Base-by-base conservation (phyloP, 2,113 vertebrate genomes). In the Triplophysa rosa region DNA sequence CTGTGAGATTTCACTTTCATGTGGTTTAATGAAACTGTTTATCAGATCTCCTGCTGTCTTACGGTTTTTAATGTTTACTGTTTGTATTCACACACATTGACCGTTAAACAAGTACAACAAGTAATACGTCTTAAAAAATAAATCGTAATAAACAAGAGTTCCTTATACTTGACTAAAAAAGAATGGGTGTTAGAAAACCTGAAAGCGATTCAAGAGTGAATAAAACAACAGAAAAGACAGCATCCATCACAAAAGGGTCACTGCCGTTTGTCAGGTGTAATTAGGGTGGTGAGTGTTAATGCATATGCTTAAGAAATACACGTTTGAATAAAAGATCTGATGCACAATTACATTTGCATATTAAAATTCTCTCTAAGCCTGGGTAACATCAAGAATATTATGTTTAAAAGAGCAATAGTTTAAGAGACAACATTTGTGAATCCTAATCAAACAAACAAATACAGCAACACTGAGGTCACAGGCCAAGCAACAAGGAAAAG, bases 281-380 rank as follows among this genome's bases (percentile, higher is more conserved):
- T 94, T 92, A 87, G 84, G 83, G 78, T 82, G 81, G 83, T 80
- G 77, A 52, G 64, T 82, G 77, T 76, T 88, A 83, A 90, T 91
- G 86, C 84, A 92, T 90, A 90, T 90, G 85, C 82, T 88, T 84
- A 82, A 82, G 83, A 72, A 86, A 82, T 77, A 67, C 47, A 66
- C 54, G 78, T 59, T 79, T 93, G 90, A 91, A 93, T 92, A 90
- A 93, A 91, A 84, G 82, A 92, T 78, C 68, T 42, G 72, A 86
- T 63, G 49, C 84, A 82, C 93, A 91, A 94, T 94, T 94, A 90
- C 93, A 94, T 94, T 92, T 92, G 88, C 91, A 91, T 91, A 93
- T 92, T 92, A 84, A 92, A 91, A 91, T 73, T 84, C 83, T 52
- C 42, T 71, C 84, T 68, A 72, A 84, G 10, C 45, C 74, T 45